phyloP scores from a whole-genome alignment of 2,888 invertebrate genomes.

The Sthenelais limicola region DNA sequence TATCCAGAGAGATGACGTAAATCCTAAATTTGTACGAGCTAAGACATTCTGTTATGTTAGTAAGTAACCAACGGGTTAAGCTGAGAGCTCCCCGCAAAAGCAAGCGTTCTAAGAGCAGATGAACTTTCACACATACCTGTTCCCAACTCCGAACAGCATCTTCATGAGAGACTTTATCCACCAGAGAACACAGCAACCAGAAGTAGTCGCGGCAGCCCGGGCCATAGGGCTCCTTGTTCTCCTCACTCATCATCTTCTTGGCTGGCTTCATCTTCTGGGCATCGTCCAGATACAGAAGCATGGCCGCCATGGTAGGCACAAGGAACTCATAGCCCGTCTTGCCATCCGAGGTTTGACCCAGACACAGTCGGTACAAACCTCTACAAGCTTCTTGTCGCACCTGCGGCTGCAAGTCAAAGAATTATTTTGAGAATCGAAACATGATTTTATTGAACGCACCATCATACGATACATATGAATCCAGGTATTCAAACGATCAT shows the following conservation, averaged over 20 bases:
- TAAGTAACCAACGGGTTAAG: too few species aligned
- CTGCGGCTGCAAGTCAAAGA: constrained; percentile 79
- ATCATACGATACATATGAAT: too few species aligned
- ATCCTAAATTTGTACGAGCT: too few species aligned
- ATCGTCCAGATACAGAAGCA: constrained; percentile 85
- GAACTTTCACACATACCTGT: constrained; percentile 72
- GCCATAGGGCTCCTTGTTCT: constrained; percentile 87
- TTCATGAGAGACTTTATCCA: constrained; percentile 80
- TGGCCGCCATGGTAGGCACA: constrained; percentile 85
- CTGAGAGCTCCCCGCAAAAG: too few species aligned
- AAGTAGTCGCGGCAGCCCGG: constrained; percentile 96
- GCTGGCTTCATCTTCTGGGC: constrained; percentile 88
- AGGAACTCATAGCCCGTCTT: constrained; percentile 71
- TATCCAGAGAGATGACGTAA: too few species aligned
- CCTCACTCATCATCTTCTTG: constrained; percentile 65
- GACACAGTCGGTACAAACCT: constrained; percentile 89
- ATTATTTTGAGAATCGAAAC: too few species aligned
- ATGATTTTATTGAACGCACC: too few species aligned
- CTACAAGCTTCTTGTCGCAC: constrained; percentile 93
- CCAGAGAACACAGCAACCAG: constrained; percentile 90
- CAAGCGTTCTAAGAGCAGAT: too few species aligned
- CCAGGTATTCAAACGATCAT: too few species aligned
- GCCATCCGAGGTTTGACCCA: constrained; percentile 76
- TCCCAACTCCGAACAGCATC: constrained; percentile 70
- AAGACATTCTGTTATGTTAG: too few species aligned